Evolutionary conservation across 2,888 invertebrate genomes (phyloP).

Genomic region (Lacanobia wlatinum): DNA sequence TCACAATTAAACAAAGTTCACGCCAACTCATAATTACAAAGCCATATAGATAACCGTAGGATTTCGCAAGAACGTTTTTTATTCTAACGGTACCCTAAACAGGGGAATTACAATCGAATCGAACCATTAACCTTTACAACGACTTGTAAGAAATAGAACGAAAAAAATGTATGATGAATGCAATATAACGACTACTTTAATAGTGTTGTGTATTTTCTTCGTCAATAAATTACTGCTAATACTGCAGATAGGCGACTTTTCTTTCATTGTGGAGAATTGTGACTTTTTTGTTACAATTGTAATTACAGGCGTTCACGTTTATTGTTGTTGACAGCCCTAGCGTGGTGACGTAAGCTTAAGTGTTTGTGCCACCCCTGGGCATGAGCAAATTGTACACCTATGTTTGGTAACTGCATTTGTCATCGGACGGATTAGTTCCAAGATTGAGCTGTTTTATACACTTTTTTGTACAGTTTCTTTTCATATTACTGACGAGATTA

Average conservation of each 20-base stretch:
- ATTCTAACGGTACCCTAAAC: conserved; percentile 64
- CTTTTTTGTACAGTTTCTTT: not conserved
- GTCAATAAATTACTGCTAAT: conserved; percentile 78
- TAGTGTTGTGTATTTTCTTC: conserved; percentile 78
- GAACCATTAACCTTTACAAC: conserved; percentile 78
- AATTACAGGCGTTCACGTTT: conserved; percentile 66
- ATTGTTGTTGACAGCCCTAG: conserved; percentile 72
- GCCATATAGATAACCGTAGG: conserved; percentile 25
- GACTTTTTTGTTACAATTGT: conserved; percentile 66
- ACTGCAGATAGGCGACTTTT: conserved; percentile 70
- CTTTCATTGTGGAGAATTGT: conserved; percentile 70
- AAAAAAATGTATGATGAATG: conserved; percentile 77
- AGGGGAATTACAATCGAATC: conserved; percentile 70
- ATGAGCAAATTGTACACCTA: conserved; percentile 26
- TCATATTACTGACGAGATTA: not conserved
- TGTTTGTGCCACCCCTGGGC: conserved; percentile 43
- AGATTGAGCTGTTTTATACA: conserved; percentile 4
- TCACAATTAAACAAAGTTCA: conserved; percentile 20
- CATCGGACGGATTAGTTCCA: conserved; percentile 35
- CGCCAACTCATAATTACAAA: conserved; percentile 33
- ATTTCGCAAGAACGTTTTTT: conserved; percentile 36
- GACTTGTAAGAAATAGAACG: conserved; percentile 71
- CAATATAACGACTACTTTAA: conserved; percentile 78
- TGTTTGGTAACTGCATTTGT: conserved; percentile 43
- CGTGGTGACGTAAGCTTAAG: conserved; percentile 58